Evolutionary conservation across 2,888 invertebrate species (phyloP).

Genomic region (Pseudoips prasinana): DNA sequence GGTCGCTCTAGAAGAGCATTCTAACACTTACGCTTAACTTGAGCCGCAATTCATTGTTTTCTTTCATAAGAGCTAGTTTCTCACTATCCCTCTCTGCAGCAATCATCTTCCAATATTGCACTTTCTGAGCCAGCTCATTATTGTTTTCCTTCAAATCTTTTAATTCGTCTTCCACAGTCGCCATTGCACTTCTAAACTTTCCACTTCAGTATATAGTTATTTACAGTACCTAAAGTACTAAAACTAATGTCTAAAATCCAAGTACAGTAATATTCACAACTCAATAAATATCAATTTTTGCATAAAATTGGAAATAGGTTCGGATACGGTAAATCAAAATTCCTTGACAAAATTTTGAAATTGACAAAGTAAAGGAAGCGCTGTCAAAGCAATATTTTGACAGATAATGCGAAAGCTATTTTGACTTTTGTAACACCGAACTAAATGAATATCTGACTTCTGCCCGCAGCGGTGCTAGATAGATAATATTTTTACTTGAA

Average conservation of each 20-base stretch:
- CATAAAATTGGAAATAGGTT: conserved; percentile 1
- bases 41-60: conserved; percentile 65
- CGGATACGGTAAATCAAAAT: conserved; percentile 19
- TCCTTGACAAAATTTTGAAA: conserved; percentile 23
- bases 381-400: neutral
- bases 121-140: conserved; percentile 62
- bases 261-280: conserved; percentile 5
- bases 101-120: conserved; percentile 67
- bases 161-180: conserved; percentile 57
- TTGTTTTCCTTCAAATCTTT: conserved; percentile 61
- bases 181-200: conserved; percentile 37
- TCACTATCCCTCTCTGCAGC: conserved; percentile 65
- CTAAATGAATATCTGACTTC: too few species aligned
- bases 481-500: too few species aligned
- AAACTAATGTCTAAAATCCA: neutral
- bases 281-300: conserved; percentile 4
- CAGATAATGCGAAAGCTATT: neutral
- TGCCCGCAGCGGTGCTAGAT: too few species aligned
- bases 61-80: conserved; percentile 65
- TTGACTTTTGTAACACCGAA: too few species aligned
- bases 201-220: conserved; percentile 1
- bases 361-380: conserved; percentile 16
- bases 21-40: conserved; percentile 61
- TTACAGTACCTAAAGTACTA: conserved; percentile 19
- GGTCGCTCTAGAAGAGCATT: too few species aligned